A percentile compares a stretch with the other conserved stretches of the same genome.
phyloP scores from a whole-genome alignment of 1,140 invertebrate genomes.

The Pseudomyrmex gracilis region DNA sequence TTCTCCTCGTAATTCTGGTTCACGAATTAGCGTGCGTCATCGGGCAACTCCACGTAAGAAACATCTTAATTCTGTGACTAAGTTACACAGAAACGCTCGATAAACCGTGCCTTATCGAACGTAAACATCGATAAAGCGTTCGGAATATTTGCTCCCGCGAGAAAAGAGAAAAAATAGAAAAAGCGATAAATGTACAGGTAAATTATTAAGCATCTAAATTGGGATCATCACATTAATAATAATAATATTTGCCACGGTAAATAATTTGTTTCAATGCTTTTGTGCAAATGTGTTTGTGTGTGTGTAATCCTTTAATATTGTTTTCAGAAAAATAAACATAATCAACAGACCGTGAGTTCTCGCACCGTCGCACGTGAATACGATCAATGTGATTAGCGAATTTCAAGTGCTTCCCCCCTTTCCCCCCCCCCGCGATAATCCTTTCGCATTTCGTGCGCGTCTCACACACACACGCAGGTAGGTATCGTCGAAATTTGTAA shows the following conservation, averaged over 20 bases:
- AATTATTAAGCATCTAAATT: too few relatives aligned
- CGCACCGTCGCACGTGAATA: constrained; percentile 9
- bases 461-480: not conserved
- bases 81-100: constrained; percentile 11
- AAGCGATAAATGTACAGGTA: too few relatives aligned
- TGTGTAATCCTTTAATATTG: not conserved
- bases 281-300: not conserved
- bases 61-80: not conserved
- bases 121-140: constrained; percentile 10
- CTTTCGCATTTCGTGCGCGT: not conserved
- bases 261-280: too few relatives aligned
- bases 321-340: not conserved
- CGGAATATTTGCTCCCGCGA: not conserved
- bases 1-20: not conserved
- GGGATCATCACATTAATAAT: too few relatives aligned
- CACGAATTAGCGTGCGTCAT: constrained; percentile 6
- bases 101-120: constrained; percentile 8
- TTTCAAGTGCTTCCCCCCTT: constrained; percentile 34
- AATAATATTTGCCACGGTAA: too few relatives aligned
- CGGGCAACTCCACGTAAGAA: constrained; percentile 3
- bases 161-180: too few relatives aligned
- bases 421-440: constrained; percentile 16
- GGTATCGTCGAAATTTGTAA: not conserved
- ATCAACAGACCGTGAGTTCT: not conserved
- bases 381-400: constrained; percentile 28